phyloP scores from a whole-genome alignment of 2,888 invertebrate species.

The Imbricaverruca yamaguchii region DNA sequence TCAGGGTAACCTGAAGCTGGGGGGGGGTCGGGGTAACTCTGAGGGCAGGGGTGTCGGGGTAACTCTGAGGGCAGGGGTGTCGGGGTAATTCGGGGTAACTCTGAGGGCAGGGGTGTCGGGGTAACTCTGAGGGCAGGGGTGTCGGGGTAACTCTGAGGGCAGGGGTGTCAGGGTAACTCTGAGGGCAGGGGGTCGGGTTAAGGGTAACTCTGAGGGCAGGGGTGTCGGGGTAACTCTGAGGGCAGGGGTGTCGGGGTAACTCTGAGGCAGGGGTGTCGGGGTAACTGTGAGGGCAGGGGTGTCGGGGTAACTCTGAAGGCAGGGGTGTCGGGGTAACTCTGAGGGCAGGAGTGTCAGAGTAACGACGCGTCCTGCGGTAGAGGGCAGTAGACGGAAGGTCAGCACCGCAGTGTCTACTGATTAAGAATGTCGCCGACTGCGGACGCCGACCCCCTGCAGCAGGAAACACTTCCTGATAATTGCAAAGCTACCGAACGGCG shows the following conservation, averaged over 20 bases:
- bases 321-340: constrained; percentile 53
- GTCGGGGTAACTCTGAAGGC: constrained; percentile 54
- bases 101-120: constrained; percentile 43
- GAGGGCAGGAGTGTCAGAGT: constrained; percentile 26
- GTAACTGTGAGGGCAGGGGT: constrained; percentile 40
- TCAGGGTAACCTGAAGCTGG: too few relatives aligned
- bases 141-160: constrained; percentile 54
- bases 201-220: constrained; percentile 54
- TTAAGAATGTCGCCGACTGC: too few relatives aligned
- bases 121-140: constrained; percentile 51
- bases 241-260: constrained; percentile 45
- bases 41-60: constrained; percentile 28
- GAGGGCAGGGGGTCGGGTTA: constrained; percentile 29
- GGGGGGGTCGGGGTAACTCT: too few relatives aligned
- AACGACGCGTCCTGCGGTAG: too few relatives aligned
- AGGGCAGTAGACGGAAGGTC: too few relatives aligned
- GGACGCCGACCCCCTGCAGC: too few relatives aligned
- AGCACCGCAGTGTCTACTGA: too few relatives aligned
- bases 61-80: constrained; percentile 50
- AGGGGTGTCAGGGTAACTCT: constrained; percentile 53
- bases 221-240: constrained; percentile 54
- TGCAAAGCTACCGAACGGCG: too few relatives aligned
- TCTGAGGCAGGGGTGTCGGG: constrained; percentile 44
- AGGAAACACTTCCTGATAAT: too few relatives aligned
- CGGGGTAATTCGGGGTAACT: too few relatives aligned